phyloP scores from a whole-genome alignment of 2,113 vertebrate species.

The Eurystomus gularis region DNA sequence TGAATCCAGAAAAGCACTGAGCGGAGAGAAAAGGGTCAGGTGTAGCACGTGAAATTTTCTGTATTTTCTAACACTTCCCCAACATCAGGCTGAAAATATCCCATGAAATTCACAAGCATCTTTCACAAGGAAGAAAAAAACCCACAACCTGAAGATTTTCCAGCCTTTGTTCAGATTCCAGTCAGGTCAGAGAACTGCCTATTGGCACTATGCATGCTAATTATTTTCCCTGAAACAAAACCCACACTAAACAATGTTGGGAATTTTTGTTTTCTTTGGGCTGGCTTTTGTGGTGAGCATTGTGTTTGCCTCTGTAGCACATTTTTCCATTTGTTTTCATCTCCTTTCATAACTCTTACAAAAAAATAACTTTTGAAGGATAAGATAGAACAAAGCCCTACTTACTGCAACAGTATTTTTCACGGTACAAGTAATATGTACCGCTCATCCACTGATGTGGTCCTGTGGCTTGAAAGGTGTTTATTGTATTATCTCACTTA shows the following conservation, averaged over 20 bases:
- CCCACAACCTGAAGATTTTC: neutral
- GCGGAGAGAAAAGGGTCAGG: neutral
- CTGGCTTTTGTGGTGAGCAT: neutral
- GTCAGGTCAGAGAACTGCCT: neutral
- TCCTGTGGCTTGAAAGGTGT: neutral
- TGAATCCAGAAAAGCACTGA: neutral
- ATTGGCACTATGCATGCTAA: neutral
- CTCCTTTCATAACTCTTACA: neutral
- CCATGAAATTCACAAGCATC: neutral
- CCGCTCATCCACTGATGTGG: neutral
- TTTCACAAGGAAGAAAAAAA: neutral
- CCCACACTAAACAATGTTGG: neutral
- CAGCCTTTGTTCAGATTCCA: neutral
- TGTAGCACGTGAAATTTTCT: neutral
- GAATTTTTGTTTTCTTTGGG: neutral
- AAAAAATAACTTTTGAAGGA: neutral
- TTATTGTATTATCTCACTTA: conserved; percentile 24
- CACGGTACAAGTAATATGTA: neutral
- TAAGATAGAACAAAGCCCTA: neutral
- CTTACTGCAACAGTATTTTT: neutral
- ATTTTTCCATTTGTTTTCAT: conserved; percentile 1
- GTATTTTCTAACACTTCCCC: neutral
- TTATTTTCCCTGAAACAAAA: conserved; percentile 9
- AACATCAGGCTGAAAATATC: neutral
- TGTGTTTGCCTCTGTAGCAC: neutral